These are phyloP conservation scores for Aurelia sp. DNA, from an alignment of 30 jellyfish, hydroid and myxozoan genomes.

Conservation along the genomic window DNA sequence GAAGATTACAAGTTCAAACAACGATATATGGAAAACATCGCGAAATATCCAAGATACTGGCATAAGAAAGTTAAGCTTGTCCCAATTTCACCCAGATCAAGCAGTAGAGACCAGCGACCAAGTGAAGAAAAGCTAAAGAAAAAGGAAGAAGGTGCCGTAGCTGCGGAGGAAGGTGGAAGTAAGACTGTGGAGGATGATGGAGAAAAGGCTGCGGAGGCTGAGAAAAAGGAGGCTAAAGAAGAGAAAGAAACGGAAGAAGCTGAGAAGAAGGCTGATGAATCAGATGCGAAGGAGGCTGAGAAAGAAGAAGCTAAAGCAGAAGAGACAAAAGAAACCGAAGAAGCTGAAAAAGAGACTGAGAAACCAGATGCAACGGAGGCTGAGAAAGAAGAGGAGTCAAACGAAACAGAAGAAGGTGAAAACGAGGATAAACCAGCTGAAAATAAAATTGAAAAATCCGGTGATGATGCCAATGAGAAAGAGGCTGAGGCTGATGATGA, in stretches of 20 bases:
- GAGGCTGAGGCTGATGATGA: neutral
- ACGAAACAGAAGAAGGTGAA: neutral
- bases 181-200: neutral
- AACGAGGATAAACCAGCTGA: constrained; percentile 1
- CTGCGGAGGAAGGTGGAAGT: neutral
- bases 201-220: neutral
- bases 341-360: neutral
- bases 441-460: neutral
- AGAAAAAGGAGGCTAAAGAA: neutral
- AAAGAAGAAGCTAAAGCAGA: constrained; percentile 28
- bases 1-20: constrained; percentile 83
- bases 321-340: neutral
- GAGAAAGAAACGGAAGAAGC: constrained; percentile 8
- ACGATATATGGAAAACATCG: constrained; percentile 91
- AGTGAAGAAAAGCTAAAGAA: neutral
- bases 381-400: neutral
- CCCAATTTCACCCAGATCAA: constrained; percentile 47
- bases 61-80: constrained; percentile 52
- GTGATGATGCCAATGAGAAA: neutral
- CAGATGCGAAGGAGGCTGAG: constrained; percentile 13
- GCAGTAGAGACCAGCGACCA: constrained; percentile 32
- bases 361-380: neutral
- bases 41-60: constrained; percentile 95
- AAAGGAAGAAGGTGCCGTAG: neutral
- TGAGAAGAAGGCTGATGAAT: constrained; percentile 27